A percentile compares a stretch with the other conserved stretches of the same genome.
Conservation (phyloP, 2,888 invertebrate genomes). For the Ethmia dodecea region DNA sequence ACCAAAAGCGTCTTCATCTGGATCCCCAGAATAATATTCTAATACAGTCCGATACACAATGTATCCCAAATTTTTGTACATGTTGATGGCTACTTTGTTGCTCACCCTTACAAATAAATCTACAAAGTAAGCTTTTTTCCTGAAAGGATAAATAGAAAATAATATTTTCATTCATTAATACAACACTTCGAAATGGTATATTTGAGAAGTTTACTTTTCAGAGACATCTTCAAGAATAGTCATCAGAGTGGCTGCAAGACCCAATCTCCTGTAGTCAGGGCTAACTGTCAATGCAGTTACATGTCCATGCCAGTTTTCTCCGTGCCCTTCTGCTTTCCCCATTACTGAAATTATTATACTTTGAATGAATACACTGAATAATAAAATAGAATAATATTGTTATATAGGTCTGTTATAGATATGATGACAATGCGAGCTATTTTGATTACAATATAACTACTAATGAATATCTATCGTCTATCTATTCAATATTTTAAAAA, state of each 20-base stretch:
- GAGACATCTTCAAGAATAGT: slow-evolving; percentile 96
- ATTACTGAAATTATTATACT: slow-evolving; percentile 84
- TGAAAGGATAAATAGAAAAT: slow-evolving; percentile 59
- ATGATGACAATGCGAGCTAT: too few relatives aligned
- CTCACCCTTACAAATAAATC: slow-evolving; percentile 99
- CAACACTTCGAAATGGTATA: too few relatives aligned
- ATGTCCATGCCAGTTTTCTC: slow-evolving; percentile 99
- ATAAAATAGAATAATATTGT: not conserved
- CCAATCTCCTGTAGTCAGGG: slow-evolving; percentile 94
- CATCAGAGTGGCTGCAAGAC: slow-evolving; percentile 96
- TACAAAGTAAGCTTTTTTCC: slow-evolving; percentile 97
- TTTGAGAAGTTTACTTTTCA: slow-evolving; percentile 94
- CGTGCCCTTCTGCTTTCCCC: slow-evolving; percentile 98
- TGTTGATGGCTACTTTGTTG: slow-evolving; percentile 97
- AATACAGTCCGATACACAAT: slow-evolving; percentile 97
- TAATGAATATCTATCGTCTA: too few relatives aligned
- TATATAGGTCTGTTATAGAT: too few relatives aligned
- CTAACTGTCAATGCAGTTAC: slow-evolving; percentile 98
- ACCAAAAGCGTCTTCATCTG: slow-evolving; percentile 99
- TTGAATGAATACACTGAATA: not conserved
- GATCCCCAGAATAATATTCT: slow-evolving; percentile 98
- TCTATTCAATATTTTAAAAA: too few relatives aligned
- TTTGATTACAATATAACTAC: too few relatives aligned
- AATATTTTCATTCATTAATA: too few relatives aligned
- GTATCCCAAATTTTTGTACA: slow-evolving; percentile 98